Conservation (phyloP, 30 jellyfish, hydroid and myxozoan species). For the Nemopilema nomurai region DNA sequence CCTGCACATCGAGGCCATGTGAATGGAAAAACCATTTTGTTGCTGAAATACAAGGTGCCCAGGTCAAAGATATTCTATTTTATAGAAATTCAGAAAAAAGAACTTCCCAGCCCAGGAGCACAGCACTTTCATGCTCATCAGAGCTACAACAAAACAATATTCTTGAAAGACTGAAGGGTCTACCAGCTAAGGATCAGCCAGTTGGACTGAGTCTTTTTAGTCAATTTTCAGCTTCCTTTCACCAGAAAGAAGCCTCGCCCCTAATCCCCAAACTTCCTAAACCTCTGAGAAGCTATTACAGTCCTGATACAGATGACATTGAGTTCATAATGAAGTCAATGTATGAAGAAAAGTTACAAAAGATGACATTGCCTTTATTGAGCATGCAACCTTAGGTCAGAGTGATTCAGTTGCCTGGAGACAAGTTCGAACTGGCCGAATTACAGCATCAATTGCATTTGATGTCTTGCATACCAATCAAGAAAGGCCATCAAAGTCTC, state of each 20-base stretch:
- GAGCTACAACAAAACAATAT: constrained; percentile 3
- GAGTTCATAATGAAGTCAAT: not conserved
- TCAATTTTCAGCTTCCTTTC: constrained; percentile 13
- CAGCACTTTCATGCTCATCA: not conserved
- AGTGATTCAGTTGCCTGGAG: constrained; percentile 19
- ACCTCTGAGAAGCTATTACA: constrained; percentile 28
- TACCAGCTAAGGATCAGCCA: constrained; percentile 27
- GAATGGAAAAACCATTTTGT: constrained; percentile 34
- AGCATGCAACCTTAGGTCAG: constrained; percentile 7
- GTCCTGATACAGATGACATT: not conserved
- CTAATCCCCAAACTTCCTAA: constrained; percentile 36
- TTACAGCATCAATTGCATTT: constrained; percentile 29
- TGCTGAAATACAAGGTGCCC: constrained; percentile 1
- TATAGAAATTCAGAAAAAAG: constrained; percentile 12
- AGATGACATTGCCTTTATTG: constrained; percentile 39
- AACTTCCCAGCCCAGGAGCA: not conserved
- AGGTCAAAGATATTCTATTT: constrained; percentile 17
- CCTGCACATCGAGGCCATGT: constrained; percentile 43
- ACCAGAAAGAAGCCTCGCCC: constrained; percentile 34
- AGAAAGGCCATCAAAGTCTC: constrained; percentile 10
- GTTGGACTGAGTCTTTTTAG: constrained; percentile 28
- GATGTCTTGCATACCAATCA: constrained; percentile 8
- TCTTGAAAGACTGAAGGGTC: not conserved
- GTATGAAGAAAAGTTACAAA: constrained; percentile 11
- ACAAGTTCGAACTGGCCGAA: not conserved